These are phyloP conservation scores for Epizoanthus stellaris DNA, from an alignment of 92 coral and sea anemone species.

Conservation along the genomic window DNA sequence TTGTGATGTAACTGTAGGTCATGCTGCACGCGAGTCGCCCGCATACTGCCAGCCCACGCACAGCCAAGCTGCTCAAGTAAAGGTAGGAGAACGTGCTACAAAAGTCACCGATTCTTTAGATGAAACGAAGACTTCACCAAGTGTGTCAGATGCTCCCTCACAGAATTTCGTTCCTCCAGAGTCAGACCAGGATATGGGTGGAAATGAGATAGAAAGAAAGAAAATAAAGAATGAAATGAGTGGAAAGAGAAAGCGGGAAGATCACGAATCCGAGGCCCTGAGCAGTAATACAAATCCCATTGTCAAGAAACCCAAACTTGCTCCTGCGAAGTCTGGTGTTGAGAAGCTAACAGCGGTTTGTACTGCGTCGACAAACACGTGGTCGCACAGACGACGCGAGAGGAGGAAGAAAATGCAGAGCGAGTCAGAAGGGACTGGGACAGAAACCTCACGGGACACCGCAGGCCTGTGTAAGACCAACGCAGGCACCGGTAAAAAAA, in stretches of 20 bases:
- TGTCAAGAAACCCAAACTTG: conserved; percentile 22
- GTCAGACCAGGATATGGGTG: background rate
- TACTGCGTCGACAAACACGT: conserved; percentile 77
- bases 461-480: background rate
- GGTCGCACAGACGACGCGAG: conserved; percentile 83
- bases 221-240: background rate
- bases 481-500: background rate
- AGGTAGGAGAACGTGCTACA: background rate
- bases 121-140: background rate
- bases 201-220: conserved; percentile 3
- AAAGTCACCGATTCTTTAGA: background rate
- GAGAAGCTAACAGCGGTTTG: conserved; percentile 48
- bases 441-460: background rate
- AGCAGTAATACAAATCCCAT: background rate
- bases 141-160: background rate
- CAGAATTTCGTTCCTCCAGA: too few species aligned
- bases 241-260: conserved; percentile 25
- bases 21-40: background rate
- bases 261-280: background rate
- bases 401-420: conserved; percentile 51
- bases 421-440: conserved; percentile 9
- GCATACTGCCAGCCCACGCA: too few species aligned
- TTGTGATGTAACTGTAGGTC: conserved; percentile 42
- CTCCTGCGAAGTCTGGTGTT: background rate
- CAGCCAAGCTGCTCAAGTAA: background rate